Percentiles rank a stretch among this genome's conserved stretches.
Conservation (phyloP, 1,140 invertebrate species). For the Leucophenga varia region DNA sequence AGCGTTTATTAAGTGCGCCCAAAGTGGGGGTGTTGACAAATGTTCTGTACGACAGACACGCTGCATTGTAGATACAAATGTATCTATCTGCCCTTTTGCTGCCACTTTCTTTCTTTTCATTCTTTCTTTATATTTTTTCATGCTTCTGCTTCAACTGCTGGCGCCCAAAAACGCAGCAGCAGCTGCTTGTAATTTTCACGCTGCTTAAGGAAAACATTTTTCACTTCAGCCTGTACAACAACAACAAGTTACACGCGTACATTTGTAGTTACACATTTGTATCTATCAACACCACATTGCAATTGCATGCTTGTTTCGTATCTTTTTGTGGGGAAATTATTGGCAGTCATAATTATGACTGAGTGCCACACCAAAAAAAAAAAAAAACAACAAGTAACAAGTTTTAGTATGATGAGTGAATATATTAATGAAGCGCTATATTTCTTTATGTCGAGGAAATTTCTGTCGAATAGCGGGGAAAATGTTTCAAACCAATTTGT, state of each 20-base stretch:
- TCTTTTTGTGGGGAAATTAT: background rate
- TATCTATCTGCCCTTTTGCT: too few species aligned
- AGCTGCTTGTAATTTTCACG: conserved; percentile 50
- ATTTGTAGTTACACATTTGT: conserved; percentile 25
- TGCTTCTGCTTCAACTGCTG: too few species aligned
- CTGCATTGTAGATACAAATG: too few species aligned
- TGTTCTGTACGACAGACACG: conserved; percentile 36
- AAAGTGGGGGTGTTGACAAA: conserved; percentile 51
- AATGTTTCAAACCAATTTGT: conserved; percentile 22
- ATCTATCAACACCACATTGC: conserved; percentile 44
- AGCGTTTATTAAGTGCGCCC: too few species aligned
- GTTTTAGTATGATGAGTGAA: conserved; percentile 53
- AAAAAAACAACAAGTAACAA: too few species aligned
- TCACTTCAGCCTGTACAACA: conserved; percentile 22
- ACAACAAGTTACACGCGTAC: background rate
- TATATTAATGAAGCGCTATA: conserved; percentile 52
- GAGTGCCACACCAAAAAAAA: conserved; percentile 1
- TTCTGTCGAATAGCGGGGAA: conserved; percentile 9
- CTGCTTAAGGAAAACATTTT: conserved; percentile 35
- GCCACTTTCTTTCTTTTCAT: too few species aligned
- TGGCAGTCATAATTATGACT: conserved; percentile 28
- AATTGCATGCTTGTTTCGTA: conserved; percentile 27
- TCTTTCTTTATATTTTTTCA: too few species aligned
- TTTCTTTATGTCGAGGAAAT: conserved; percentile 24
- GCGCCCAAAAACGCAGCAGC: conserved; percentile 12